These are phyloP conservation scores for Lynx canadensis DNA, from an alignment of 2,113 vertebrate genomes.

Conservation along the genomic window DNA sequence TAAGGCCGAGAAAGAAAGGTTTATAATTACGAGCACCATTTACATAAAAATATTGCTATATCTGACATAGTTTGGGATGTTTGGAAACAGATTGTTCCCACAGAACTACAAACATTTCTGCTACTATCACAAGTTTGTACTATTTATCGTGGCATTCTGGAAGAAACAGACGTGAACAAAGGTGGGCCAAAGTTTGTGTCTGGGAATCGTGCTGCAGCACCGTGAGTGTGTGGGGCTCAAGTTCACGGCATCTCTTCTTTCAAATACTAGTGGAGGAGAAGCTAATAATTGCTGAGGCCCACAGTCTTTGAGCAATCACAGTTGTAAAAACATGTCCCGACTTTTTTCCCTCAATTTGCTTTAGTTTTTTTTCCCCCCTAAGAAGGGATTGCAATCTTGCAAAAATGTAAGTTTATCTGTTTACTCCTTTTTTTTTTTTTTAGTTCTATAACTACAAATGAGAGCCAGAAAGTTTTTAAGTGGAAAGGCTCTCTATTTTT, in stretches of 20 bases:
- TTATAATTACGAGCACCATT: conserved; percentile 63
- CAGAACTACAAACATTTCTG: conserved; percentile 68
- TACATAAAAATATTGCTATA: conserved; percentile 68
- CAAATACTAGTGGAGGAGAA: neutral
- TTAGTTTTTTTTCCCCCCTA: conserved; percentile 11
- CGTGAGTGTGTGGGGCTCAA: neutral
- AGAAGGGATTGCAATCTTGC: conserved; percentile 18
- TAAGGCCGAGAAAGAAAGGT: conserved; percentile 63
- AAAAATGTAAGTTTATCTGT: conserved; percentile 44
- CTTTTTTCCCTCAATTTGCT: neutral
- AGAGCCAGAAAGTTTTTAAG: conserved; percentile 49
- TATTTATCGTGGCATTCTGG: conserved; percentile 54
- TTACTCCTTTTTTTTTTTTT: conserved; percentile 27
- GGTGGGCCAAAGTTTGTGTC: neutral
- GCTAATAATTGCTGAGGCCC: neutral
- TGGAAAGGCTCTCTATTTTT: conserved; percentile 44
- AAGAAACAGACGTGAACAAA: conserved; percentile 54
- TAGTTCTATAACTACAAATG: conserved; percentile 55
- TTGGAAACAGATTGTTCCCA: conserved; percentile 70
- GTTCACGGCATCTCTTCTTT: conserved; percentile 6
- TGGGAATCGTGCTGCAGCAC: neutral
- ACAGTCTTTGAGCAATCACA: conserved; percentile 37
- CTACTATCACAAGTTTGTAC: conserved; percentile 25
- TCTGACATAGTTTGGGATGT: conserved; percentile 59
- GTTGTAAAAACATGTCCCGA: conserved; percentile 44